These are phyloP conservation scores for Lucifuga dentata DNA, from an alignment of 2,113 vertebrate genomes.

Conservation along the genomic window DNA sequence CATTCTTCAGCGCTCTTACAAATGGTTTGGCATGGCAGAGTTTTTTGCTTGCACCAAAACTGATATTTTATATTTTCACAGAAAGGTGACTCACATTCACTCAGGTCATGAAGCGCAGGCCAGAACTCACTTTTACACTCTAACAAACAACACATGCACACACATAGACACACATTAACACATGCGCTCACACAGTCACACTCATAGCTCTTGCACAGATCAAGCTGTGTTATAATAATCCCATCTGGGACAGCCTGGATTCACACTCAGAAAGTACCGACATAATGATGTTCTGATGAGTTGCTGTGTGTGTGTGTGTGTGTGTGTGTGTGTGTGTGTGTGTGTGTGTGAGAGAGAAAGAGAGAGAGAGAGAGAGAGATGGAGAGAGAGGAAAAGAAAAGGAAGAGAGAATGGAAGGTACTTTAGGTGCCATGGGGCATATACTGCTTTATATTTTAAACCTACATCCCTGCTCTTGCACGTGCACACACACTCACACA, in stretches of 20 bases:
- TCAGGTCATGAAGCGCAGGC: conserved; percentile 53
- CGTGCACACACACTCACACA: conserved; percentile 20
- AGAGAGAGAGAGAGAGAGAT: background rate
- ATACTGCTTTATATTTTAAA: conserved; percentile 60
- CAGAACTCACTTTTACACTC: conserved; percentile 21
- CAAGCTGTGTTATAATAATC: conserved; percentile 70
- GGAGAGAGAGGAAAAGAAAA: background rate
- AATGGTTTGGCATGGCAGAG: conserved; percentile 8
- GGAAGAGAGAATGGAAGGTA: conserved; percentile 27
- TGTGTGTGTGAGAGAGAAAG: conserved; percentile 6
- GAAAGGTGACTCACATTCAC: conserved; percentile 34
- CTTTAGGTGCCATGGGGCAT: conserved; percentile 54
- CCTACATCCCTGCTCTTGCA: conserved; percentile 36
- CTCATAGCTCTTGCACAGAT: conserved; percentile 50
- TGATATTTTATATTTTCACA: conserved; percentile 34
- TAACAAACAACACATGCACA: conserved; percentile 37
- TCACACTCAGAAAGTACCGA: conserved; percentile 57
- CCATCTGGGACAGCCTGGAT: conserved; percentile 63
- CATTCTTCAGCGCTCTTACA: conserved; percentile 1
- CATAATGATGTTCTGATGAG: conserved; percentile 70
- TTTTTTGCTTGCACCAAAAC: conserved; percentile 17
- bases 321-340: conserved; percentile 20
- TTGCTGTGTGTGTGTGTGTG: conserved; percentile 44
- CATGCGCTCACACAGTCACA: conserved; percentile 19
- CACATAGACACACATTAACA: conserved; percentile 19